These are phyloP conservation scores for Eupithecia tripunctaria DNA, from an alignment of 2,888 invertebrate species.

Conservation along the genomic window DNA sequence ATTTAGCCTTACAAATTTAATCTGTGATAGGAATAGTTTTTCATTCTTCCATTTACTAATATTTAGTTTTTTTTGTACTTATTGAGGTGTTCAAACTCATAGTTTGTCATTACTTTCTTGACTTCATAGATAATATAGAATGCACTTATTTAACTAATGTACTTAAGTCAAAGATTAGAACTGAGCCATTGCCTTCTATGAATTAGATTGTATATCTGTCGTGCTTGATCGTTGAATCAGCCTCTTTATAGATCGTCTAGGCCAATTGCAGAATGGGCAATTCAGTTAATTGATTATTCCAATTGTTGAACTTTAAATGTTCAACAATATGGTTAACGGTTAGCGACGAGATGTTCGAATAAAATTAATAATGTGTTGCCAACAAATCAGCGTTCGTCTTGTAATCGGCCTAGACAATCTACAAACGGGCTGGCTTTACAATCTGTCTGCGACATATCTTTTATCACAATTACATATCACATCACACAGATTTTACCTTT, in stretches of 20 bases:
- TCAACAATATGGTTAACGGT: no score
- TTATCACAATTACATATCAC: not conserved
- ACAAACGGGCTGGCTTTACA: no score
- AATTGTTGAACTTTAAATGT: no score
- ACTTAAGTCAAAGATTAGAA: not conserved
- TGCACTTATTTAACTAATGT: not conserved
- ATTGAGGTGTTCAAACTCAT: not conserved
- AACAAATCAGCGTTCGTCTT: no score
- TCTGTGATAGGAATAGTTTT: constrained; percentile 64
- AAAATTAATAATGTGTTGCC: no score
- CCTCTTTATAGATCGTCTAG: no score
- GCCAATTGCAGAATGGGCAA: no score
- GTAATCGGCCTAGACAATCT: no score
- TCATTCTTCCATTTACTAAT: constrained; percentile 36
- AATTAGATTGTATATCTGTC: not conserved
- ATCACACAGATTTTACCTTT: not conserved
- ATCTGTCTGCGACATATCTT: no score
- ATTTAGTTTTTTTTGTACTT: not conserved
- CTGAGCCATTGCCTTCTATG: not conserved
- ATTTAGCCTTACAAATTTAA: constrained; percentile 60
- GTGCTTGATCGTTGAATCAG: no score
- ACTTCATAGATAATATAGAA: not conserved
- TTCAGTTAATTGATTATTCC: no score
- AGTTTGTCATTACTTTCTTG: not conserved
- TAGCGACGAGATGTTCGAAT: no score